Base-by-base conservation (phyloP, 2,113 vertebrate genomes). In the Chitala chitala region DNA sequence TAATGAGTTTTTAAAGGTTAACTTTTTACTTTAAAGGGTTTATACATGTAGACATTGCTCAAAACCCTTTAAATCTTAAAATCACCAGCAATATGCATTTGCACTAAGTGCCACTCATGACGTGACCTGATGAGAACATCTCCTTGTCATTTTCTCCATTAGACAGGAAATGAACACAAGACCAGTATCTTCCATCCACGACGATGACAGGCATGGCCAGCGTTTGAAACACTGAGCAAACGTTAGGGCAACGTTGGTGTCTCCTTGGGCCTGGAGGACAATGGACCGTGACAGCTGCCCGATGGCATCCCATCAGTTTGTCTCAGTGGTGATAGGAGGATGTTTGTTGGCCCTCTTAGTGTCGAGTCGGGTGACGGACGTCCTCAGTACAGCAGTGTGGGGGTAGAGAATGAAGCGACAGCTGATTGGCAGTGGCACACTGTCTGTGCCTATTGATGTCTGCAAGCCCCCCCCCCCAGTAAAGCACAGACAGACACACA, bases 401-500 rank as follows among this genome's bases (percentile, higher is more conserved):
- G 68, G 36, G 33, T 8, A 31, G 33, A 2, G 26, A 31, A 31
- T 8, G 22, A 51, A 48, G 24, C 26, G 24, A 31, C 17, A 31
- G 68, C 68, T 51, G 68, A 69, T 31, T 50, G 90, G 80, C 84
- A 33, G 68, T 53, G 90, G 80, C 85, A 87, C 80, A 79, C 81
- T 85, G 69, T 89, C 85, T 84, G 84, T 71, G 13, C 82, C 78
- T 82, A 87, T 90, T 88, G 86, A 81, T 72, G 82, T 84, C 80
- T 78, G 73, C 80, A 77, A 66, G 75, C 53, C 72, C 72, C 72
- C 77, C 72, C 76, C 77, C 79, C 77, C 75, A 44, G 42, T 74
- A 77, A 72, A 76, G 40, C 72, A 65, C 59, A 72, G 38, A 74
- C 56, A 78, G 51, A 73, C 15, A 58, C 71, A 72, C n/a, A 48